Percentiles rank a stretch among this genome's conserved stretches.
These are phyloP conservation scores for Tauraco erythrolophus DNA, from an alignment of 2,113 vertebrate genomes.

Conservation along the genomic window DNA sequence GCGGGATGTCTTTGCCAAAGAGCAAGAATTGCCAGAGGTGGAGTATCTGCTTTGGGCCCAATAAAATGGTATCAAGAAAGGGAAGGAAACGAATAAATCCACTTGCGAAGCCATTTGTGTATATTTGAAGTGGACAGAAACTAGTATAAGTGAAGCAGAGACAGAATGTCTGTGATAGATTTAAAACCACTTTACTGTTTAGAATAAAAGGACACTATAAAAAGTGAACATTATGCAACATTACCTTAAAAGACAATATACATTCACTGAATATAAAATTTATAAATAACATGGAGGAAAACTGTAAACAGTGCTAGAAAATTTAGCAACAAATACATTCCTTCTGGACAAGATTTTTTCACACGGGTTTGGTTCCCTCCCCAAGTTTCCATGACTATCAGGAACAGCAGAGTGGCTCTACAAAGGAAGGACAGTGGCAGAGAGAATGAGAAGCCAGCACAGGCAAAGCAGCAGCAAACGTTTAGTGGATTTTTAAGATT, in stretches of 20 bases:
- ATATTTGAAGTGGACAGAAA: background rate
- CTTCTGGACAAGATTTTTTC: conserved; percentile 76
- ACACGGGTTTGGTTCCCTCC: conserved; percentile 69
- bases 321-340: conserved; percentile 86
- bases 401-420: conserved; percentile 67
- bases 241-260: conserved; percentile 86
- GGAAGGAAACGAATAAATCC: background rate
- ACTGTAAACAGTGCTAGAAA: conserved; percentile 85
- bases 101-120: background rate
- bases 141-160: conserved; percentile 61
- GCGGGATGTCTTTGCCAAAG: background rate
- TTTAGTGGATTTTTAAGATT: background rate
- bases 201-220: conserved; percentile 87
- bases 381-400: conserved; percentile 66
- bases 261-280: conserved; percentile 89
- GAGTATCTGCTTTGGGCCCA: background rate
- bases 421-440: conserved; percentile 17
- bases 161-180: conserved; percentile 80
- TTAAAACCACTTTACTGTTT: conserved; percentile 88
- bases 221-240: conserved; percentile 87
- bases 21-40: background rate
- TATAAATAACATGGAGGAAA: conserved; percentile 89
- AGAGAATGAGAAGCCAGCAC: background rate
- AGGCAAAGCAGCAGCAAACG: conserved; percentile 2
- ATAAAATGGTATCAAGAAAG: background rate